These are phyloP conservation scores for Pseudococcus jackbeardsleyi DNA, from an alignment of 2,888 invertebrate species.

Conservation along the genomic window DNA sequence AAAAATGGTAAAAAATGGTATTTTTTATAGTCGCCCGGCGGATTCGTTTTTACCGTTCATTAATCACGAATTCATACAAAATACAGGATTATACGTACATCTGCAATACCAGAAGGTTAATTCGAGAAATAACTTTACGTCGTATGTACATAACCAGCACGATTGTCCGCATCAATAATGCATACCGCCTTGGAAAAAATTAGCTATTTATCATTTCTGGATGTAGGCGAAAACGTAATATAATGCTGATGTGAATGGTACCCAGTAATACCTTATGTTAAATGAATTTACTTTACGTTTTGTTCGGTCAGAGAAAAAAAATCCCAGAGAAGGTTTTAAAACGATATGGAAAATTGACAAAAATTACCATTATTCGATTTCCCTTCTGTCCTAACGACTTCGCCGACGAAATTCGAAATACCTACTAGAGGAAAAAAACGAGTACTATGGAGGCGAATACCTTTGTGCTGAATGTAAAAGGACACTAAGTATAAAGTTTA, in stretches of 20 bases:
- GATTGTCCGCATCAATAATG: conserved; percentile 21
- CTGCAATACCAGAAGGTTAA: conserved; percentile 19
- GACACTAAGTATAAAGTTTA: neutral
- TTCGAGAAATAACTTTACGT: conserved; percentile 18
- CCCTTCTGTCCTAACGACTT: neutral
- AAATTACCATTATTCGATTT: neutral
- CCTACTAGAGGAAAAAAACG: neutral
- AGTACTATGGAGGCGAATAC: neutral
- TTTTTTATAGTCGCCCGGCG: conserved; percentile 27
- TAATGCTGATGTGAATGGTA: no score
- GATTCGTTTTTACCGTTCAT: conserved; percentile 48
- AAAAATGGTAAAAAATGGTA: neutral
- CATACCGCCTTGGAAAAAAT: neutral
- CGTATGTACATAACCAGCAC: neutral
- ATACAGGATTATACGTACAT: conserved; percentile 29
- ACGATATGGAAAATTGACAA: neutral
- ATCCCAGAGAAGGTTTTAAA: neutral
- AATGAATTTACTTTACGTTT: neutral
- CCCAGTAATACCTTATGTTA: no score
- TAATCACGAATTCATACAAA: conserved; percentile 48
- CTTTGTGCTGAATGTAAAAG: neutral
- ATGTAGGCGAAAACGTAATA: neutral
- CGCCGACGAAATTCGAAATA: neutral
- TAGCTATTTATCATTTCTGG: conserved; percentile 24
- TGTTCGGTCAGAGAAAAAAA: neutral